Base-by-base conservation (phyloP, 2,888 invertebrate genomes). In the Acanthosoma haemorrhoidale region DNA sequence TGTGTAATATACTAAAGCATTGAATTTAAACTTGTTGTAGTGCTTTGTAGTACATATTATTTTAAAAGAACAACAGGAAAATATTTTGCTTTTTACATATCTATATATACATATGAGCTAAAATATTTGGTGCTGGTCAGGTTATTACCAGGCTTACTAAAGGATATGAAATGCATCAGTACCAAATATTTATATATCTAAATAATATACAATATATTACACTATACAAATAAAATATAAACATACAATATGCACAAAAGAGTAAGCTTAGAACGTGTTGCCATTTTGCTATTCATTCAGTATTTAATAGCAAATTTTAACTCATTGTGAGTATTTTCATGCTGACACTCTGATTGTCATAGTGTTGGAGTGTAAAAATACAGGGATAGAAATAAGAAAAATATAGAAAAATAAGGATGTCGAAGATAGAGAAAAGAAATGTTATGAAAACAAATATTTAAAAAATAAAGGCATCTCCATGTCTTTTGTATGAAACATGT, bases 331-430 rank as follows among this genome's bases (percentile, higher is more conserved):
- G 59, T 21, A 43, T 38, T 38, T 16, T 64, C 67, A 67, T 67
- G 67, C 67, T 67, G 36, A 70, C 72, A 72, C 72, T 63, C 72
- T 21, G 63, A 68, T 61, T 70, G 72, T 72, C 68, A 70, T 72
- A 60, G 68, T 59, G 41, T 68, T 70, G 39, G 70, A 70, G 72
- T 68, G 72, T 68, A 34, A 59, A 36, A 58, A 70, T 29, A 16
- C 41, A 43, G 25, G 39, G 21, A 63, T 61, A 60, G 67, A 70
- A 15, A 72, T 16, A 43, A 61, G 51, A 41, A 59, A 38, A 59
- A 15, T 61, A 39, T 29, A 38, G 60, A 68, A 63, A 43, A 69
- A 34, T 39, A 11, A 16, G 41, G 60, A 69, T n/a, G n/a, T n/a
- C n/a, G n/a, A n/a, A n/a, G n/a, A n/a, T n/a, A n/a, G n/a, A 41